A percentile compares a stretch with the other conserved stretches of the same genome.
Evolutionary conservation across 1,140 invertebrate species (phyloP).

Genomic region (Streblospio benedicti): DNA sequence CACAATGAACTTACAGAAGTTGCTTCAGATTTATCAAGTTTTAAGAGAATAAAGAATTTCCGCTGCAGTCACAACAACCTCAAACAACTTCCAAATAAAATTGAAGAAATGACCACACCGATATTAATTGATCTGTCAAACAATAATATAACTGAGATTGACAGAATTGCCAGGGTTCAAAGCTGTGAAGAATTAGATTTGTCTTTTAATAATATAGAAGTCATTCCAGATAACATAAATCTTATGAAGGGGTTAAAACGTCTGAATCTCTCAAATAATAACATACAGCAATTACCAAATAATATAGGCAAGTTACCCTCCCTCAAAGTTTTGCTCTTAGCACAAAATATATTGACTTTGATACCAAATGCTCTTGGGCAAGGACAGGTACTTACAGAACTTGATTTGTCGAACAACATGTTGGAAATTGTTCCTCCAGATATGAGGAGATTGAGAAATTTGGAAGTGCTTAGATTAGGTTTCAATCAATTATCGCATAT

Average conservation of each 20-base stretch:
- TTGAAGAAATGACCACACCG: constrained; percentile 26
- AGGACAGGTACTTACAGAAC: constrained; percentile 24
- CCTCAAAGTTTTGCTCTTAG: constrained; percentile 34
- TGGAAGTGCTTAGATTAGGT: constrained; percentile 33
- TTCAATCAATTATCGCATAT: constrained; percentile 37
- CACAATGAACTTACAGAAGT: constrained; percentile 14
- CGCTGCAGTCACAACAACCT: constrained; percentile 35
- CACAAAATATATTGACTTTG: constrained; percentile 32
- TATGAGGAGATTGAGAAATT: constrained; percentile 31
- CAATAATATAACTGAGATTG: constrained; percentile 6
- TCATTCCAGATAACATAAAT: constrained; percentile 6
- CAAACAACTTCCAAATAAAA: constrained; percentile 26
- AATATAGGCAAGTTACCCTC: constrained; percentile 32
- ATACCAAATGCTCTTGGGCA: constrained; percentile 33
- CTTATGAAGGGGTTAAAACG: constrained; percentile 1
- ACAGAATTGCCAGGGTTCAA: neutral
- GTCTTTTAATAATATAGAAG: constrained; percentile 17
- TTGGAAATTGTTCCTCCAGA: constrained; percentile 31
- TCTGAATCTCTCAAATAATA: constrained; percentile 23
- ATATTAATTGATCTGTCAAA: constrained; percentile 29
- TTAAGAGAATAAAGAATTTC: constrained; percentile 30
- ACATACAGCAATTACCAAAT: constrained; percentile 35
- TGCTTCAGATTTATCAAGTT: constrained; percentile 29
- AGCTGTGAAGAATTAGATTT: constrained; percentile 14
- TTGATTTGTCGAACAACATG: constrained; percentile 36